phyloP scores from a whole-genome alignment of 2,113 vertebrate genomes.

The Aphyosemion australe region DNA sequence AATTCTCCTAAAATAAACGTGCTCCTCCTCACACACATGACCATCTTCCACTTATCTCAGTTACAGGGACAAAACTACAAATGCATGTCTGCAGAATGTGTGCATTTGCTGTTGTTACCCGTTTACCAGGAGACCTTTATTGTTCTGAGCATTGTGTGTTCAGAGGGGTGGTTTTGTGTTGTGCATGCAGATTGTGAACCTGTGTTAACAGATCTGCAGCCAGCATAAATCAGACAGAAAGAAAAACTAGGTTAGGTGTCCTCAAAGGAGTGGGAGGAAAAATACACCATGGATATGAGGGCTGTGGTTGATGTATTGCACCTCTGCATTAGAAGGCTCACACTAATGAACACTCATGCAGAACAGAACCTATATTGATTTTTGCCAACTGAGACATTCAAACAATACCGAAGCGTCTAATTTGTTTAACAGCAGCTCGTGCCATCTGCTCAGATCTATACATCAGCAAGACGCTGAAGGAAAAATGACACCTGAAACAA shows the following conservation, averaged over 20 bases:
- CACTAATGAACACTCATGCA: slow-evolving; percentile 49
- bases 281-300: slow-evolving; percentile 36
- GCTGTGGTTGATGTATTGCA: slow-evolving; percentile 35
- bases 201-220: slow-evolving; percentile 47
- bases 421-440: slow-evolving; percentile 44
- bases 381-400: slow-evolving; percentile 37
- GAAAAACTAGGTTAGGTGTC: slow-evolving; percentile 68
- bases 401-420: slow-evolving; percentile 44
- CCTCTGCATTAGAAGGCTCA: slow-evolving; percentile 30
- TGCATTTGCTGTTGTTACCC: slow-evolving; percentile 11
- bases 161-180: slow-evolving; percentile 25
- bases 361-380: slow-evolving; percentile 47
- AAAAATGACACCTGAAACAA: slow-evolving; percentile 15
- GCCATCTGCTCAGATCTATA: slow-evolving; percentile 30
- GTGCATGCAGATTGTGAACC: slow-evolving; percentile 57
- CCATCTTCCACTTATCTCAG: not conserved
- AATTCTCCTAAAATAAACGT: not conserved
- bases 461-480: slow-evolving; percentile 11
- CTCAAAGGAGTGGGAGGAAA: slow-evolving; percentile 62
- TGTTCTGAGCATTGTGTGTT: slow-evolving; percentile 25
- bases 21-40: not conserved
- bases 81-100: slow-evolving; percentile 5
- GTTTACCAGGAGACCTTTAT: slow-evolving; percentile 15
- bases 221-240: slow-evolving; percentile 26
- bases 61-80: not conserved